Percentiles rank a stretch among this genome's conserved stretches.
Conservation (phyloP, 2,888 invertebrate genomes). For the Drosophila subquinaria region DNA sequence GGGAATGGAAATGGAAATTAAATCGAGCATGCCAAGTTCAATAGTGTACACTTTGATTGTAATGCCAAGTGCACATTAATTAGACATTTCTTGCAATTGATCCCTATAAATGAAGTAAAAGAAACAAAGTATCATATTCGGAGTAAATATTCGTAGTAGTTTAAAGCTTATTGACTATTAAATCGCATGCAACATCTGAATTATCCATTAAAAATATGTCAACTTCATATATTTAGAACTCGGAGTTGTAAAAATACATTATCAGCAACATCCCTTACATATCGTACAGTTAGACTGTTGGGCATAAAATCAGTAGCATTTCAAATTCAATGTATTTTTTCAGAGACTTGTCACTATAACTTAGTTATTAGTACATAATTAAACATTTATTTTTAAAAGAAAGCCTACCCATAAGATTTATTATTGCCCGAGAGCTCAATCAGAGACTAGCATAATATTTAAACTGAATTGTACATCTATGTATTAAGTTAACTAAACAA, state of each 20-base stretch:
- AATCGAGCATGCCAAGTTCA: conserved; percentile 37
- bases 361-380: no score
- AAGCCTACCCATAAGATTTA: no score
- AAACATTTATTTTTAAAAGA: no score
- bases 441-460: no score
- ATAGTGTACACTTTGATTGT: conserved; percentile 15
- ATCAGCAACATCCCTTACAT: no score
- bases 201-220: background rate
- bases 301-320: no score
- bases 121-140: background rate
- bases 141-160: background rate
- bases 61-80: conserved; percentile 29
- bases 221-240: background rate
- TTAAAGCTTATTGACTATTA: background rate
- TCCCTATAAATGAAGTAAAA: background rate
- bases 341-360: no score
- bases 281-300: no score
- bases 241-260: background rate
- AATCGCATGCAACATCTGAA: background rate
- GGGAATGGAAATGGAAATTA: conserved; percentile 11
- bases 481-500: no score
- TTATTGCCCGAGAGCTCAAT: no score
- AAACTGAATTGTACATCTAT: no score
- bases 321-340: no score
- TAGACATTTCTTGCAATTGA: conserved; percentile 2